phyloP scores from a whole-genome alignment of 2,888 invertebrate genomes.

The Dinocampus coccinellae region DNA sequence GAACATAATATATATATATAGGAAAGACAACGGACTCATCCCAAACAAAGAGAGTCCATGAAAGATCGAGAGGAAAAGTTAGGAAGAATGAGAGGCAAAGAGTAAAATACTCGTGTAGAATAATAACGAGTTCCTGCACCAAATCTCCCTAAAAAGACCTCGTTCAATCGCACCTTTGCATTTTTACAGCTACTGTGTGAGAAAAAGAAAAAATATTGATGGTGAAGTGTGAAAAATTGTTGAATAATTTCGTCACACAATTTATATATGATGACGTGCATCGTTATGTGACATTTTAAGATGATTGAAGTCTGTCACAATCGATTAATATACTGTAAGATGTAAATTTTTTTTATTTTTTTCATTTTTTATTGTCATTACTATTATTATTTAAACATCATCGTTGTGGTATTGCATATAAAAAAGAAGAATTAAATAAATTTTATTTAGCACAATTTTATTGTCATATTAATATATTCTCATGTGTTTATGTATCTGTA shows the following conservation, averaged over 20 bases:
- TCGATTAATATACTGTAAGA: neutral
- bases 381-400: no score
- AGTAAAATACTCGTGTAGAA: conserved; percentile 52
- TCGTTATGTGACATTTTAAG: conserved; percentile 1
- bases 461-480: no score
- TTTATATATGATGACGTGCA: neutral
- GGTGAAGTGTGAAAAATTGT: conserved; percentile 41
- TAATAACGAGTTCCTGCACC: conserved; percentile 63
- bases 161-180: conserved; percentile 67
- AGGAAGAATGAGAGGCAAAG: no score
- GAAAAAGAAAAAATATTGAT: conserved; percentile 36
- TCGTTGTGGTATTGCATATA: no score
- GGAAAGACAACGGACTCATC: conserved; percentile 30
- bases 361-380: no score
- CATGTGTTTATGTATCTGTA: no score
- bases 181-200: conserved; percentile 64
- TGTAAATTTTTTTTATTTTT: conserved; percentile 1
- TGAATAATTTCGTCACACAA: conserved; percentile 37
- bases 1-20: conserved; percentile 66
- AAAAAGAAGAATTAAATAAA: no score
- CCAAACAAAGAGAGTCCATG: neutral
- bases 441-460: no score
- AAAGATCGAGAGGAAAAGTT: conserved; percentile 28
- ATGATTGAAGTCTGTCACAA: neutral
- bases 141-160: conserved; percentile 61